A percentile compares a stretch with the other conserved stretches of the same genome.
phyloP scores from a whole-genome alignment of 2,797 vertebrate species.

The Cossypha polioptera region DNA sequence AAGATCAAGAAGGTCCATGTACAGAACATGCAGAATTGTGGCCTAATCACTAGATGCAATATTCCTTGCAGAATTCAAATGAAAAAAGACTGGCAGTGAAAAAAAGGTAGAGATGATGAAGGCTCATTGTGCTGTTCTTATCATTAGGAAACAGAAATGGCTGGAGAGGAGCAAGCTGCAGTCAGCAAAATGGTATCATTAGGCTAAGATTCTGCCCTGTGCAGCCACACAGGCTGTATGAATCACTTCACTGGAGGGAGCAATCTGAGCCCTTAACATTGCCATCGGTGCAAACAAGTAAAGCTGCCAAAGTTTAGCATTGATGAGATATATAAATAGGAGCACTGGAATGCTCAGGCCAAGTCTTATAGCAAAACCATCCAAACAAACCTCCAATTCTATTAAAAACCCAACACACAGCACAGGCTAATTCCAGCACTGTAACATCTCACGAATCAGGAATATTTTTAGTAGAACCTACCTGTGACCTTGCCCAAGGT shows the following conservation, averaged over 20 bases:
- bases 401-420: not conserved
- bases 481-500: constrained; percentile 90
- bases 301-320: not conserved
- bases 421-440: not conserved
- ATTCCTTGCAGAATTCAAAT: not conserved
- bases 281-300: not conserved
- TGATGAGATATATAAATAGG: not conserved
- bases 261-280: not conserved
- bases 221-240: not conserved
- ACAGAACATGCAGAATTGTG: not conserved
- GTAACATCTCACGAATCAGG: not conserved
- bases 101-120: not conserved
- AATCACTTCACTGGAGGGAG: not conserved
- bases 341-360: not conserved
- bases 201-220: not conserved
- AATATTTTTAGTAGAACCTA: constrained; percentile 70
- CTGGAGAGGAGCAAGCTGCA: not conserved
- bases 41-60: not conserved
- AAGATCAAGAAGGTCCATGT: not conserved
- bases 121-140: not conserved
- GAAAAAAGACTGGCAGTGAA: not conserved
- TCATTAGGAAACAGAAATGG: not conserved
- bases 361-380: not conserved
- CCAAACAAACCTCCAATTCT: not conserved
- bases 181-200: not conserved